Base-by-base conservation (phyloP, 2,113 vertebrate species). In the Oriolus oriolus region DNA sequence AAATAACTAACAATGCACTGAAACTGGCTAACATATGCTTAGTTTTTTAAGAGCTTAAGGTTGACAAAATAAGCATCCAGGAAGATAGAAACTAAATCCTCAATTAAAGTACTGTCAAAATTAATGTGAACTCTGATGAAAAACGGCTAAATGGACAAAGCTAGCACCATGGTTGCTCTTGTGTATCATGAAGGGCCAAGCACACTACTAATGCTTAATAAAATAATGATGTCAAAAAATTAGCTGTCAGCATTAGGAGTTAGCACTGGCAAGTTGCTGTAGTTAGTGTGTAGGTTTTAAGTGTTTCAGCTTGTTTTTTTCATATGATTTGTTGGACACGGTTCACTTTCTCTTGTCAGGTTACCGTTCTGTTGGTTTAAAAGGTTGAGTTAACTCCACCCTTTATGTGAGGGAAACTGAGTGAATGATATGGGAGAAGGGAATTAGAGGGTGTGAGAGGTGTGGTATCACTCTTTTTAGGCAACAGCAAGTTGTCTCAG, bases 11-110 rank as follows among this genome's bases (percentile, higher is more conserved):
- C 79, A 84, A 60, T 66, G 57, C 65, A 79, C 57, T 64, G 80
- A 96, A 94, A 71, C 80, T 90, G 68, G 50, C 68, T 94, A 93
- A 92, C 91, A 94, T 93, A 93, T 96, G 86, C 92, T 90, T 90
- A 70, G 68, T 11, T 90, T 91, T 89, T 73, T 84, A 59, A 68
- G 49, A 96, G 85, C 88, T 94, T 96, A 93, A 94, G 42, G 77
- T 73, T 96, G 95, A 94, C 84, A 93, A 93, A 95, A 79, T 76
- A 95, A 92, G 56, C 83, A 90, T 92, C 47, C 56, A 89, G 73
- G 73, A 94, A 96, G 86, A 90, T 60, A 90, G 86, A 91, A 92
- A 94, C 84, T 22, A 95, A 96, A 92, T 95, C 80, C 57, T 92
- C 86, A 92, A 14, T 96, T 96, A 96, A 94, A 41, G 60, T 68